These are phyloP conservation scores for Agelastica alni DNA, from an alignment of 2,888 invertebrate genomes.

Conservation along the genomic window DNA sequence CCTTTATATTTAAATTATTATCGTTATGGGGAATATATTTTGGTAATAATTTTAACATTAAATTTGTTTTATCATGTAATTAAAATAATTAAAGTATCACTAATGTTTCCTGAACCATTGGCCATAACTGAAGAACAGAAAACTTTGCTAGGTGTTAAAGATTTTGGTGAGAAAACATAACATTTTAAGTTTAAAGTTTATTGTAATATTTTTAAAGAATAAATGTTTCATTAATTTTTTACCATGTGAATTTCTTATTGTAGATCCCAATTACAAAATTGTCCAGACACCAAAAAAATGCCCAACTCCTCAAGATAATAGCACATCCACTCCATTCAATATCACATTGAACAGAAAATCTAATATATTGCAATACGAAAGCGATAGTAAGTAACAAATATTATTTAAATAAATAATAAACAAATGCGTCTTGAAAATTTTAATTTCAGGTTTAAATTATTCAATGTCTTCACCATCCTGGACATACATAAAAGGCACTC, in stretches of 20 bases:
- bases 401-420: not conserved
- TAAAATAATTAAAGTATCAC: slow-evolving; percentile 55
- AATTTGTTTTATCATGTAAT: slow-evolving; percentile 61
- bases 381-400: slow-evolving; percentile 45
- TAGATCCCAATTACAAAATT: slow-evolving; percentile 45
- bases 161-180: slow-evolving; percentile 47
- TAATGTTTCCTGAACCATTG: slow-evolving; percentile 55
- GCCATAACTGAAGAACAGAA: slow-evolving; percentile 60
- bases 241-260: slow-evolving; percentile 31
- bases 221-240: too few species aligned
- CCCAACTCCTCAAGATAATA: slow-evolving; percentile 16
- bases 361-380: slow-evolving; percentile 48
- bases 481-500: slow-evolving; percentile 50
- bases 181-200: not conserved
- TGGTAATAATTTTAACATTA: slow-evolving; percentile 56
- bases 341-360: slow-evolving; percentile 53
- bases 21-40: slow-evolving; percentile 56
- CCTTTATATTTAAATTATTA: slow-evolving; percentile 56
- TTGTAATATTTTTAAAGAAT: too few species aligned
- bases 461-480: slow-evolving; percentile 52
- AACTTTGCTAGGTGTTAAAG: slow-evolving; percentile 60
- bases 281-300: slow-evolving; percentile 36
- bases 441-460: slow-evolving; percentile 41
- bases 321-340: slow-evolving; percentile 48
- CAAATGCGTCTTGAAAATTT: not conserved